Percentiles rank a stretch among this genome's conserved stretches.
These are phyloP conservation scores for Tetramorium simillimum DNA, from an alignment of 1,140 invertebrate genomes.

Conservation along the genomic window DNA sequence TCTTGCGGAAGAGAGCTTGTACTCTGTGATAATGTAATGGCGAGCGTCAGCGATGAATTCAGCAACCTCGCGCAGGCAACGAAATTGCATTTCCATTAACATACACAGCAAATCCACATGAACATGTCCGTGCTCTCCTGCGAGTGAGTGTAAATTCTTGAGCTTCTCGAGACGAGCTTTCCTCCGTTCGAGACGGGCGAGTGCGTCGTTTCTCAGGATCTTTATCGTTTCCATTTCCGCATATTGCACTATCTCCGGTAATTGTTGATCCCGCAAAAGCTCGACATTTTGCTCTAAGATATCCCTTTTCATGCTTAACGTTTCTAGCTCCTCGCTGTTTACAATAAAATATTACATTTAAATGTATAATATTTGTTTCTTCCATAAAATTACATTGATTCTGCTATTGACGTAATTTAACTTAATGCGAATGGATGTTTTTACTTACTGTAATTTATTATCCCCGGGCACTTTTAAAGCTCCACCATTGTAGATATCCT, in stretches of 20 bases:
- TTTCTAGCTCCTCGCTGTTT: constrained; percentile 77
- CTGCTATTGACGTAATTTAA: constrained; percentile 24
- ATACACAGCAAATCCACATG: constrained; percentile 79
- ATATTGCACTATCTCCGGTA: constrained; percentile 75
- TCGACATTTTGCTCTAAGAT: constrained; percentile 78
- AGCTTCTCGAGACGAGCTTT: constrained; percentile 75
- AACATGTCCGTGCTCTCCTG: constrained; percentile 78
- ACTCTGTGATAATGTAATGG: constrained; percentile 80
- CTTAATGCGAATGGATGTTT: constrained; percentile 58
- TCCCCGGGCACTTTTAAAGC: constrained; percentile 72
- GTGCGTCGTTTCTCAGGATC: constrained; percentile 73
- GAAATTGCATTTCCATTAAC: constrained; percentile 79
- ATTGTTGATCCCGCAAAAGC: constrained; percentile 73
- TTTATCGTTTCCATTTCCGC: constrained; percentile 73
- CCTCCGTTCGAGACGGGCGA: constrained; percentile 70
- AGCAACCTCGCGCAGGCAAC: constrained; percentile 74
- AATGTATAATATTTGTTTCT: not conserved
- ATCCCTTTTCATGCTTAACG: constrained; percentile 75
- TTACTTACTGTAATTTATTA: constrained; percentile 67
- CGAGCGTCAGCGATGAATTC: constrained; percentile 78
- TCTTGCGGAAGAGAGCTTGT: constrained; percentile 76
- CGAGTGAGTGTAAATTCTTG: constrained; percentile 75
- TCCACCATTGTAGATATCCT: constrained; percentile 77
- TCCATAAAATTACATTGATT: not conserved
- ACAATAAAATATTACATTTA: constrained; percentile 19